Base-by-base conservation (phyloP, 2,797 vertebrate genomes). In the Pterois miles region DNA sequence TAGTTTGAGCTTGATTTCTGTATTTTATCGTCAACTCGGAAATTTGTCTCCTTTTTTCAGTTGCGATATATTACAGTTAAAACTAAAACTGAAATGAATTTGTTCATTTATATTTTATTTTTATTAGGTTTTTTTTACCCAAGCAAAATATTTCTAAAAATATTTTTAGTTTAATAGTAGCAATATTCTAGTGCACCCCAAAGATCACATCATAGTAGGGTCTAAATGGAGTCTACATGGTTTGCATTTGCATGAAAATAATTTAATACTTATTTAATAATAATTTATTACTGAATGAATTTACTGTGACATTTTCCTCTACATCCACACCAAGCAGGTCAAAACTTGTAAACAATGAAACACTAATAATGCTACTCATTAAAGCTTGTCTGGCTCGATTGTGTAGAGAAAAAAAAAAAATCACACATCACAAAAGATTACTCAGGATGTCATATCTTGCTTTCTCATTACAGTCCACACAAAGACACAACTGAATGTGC, bases 401-500 rank as follows among this genome's bases (percentile, higher is more conserved):
- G 66, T 65, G 38, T 43, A 2, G 34, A 48, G 27, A 72, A 65
- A 68, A 71, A 72, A 72, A 65, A 68, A 71, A 72, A 78, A 50
- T 36, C 50, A 76, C 25, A 70, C 53, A 70, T 52, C 48, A 86
- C 46, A 77, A 78, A 83, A 23, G 54, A 71, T 66, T 52, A 40
- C 22, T 20, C 66, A 46, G 76, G 48, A 75, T 77, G 65, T 23
- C 65, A 60, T 73, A 69, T 43, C 63, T 72, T 75, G 40, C 33
- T 84, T 88, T 88, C 85, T 80, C 78, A 88, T 89, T 81, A 81
- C 65, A 78, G 43, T 76, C 64, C 48, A 80, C 54, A 70, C 67
- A 82, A 73, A 83, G 63, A 66, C 54, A 68, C 75, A 63, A 68
- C 13, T 85, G 74, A 92, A 86, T 89, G 85, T 69, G 54, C 18